Evolutionary conservation across 2,888 invertebrate genomes (phyloP).

Genomic region (Protophormia terraenovae): DNA sequence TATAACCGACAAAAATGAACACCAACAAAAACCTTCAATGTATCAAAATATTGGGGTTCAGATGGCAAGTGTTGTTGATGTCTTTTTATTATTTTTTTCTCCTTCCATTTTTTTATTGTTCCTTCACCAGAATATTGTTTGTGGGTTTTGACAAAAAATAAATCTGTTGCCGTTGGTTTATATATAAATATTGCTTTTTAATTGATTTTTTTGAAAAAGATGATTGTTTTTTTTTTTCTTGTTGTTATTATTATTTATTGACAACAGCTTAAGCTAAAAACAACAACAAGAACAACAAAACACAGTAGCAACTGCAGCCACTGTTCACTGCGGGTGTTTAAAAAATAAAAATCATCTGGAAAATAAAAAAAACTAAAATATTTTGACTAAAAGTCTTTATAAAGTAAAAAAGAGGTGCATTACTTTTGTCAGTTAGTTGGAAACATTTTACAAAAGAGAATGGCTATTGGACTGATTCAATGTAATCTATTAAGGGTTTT

Average conservation of each 20-base stretch:
- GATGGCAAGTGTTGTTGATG: constrained; percentile 62
- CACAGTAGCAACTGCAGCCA: constrained; percentile 36
- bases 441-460: too few relatives aligned
- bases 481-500: too few relatives aligned
- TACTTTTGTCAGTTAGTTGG: not conserved
- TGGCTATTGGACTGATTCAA: too few relatives aligned
- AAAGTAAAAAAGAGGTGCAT: not conserved
- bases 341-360: not conserved
- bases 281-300: constrained; percentile 43
- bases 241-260: constrained; percentile 57
- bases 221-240: constrained; percentile 32
- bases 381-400: not conserved
- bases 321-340: constrained; percentile 17
- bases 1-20: constrained; percentile 49
- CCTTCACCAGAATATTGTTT: constrained; percentile 2
- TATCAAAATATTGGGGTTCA: constrained; percentile 49
- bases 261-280: constrained; percentile 39
- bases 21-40: constrained; percentile 30
- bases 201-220: constrained; percentile 50
- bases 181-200: constrained; percentile 53
- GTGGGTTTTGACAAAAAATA: not conserved
- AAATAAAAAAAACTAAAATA: not conserved
- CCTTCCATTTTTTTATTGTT: not conserved
- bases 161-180: constrained; percentile 4
- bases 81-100: constrained; percentile 38